Evolutionary conservation across 1,140 invertebrate species (phyloP), one percentile per base, ranked within the genome.

Genomic region (Papilio dardanus): DNA sequence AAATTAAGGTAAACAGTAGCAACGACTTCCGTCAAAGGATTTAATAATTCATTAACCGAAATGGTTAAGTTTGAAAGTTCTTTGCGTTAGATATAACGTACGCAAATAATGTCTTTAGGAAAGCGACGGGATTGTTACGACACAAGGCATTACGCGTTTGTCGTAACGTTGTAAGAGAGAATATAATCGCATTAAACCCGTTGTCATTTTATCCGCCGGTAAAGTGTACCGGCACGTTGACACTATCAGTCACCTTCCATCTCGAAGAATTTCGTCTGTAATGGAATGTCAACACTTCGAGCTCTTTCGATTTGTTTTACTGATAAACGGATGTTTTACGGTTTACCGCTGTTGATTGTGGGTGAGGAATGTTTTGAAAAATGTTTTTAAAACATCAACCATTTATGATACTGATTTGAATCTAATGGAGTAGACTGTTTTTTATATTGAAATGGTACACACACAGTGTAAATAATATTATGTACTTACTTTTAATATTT

Each of bases 141-240:
- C 86, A 89, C 84, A 28, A 81, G 77, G 80, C 83, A 90, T 91
- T 90, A 90, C 87, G 85, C 85, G 83, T 92, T 89, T 89, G 81
- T 85, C 79, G 86, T 89, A 86, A 88, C 87, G 87, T 86, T 83
- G 88, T 86, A 88, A 81, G 88, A 89, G 85, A 88, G 83, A 75
- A 91, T 81, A 83, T 85, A 89, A 90, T 87, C 82, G 77, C 78
- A 50, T 81, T 76, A 81, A 79, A 79, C 77, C 74, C 74, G 75
- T 81, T 79, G 71, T 81, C 79, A 62, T 62, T 62, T 82, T 77
- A 77, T 81, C 75, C 77, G 67, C 78, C 74, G 54, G 73, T 77
- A 76, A 80, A 76, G 76, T 77, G 62, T 12, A 30, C 54, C 50
- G 24, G 65, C 42, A 28, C 24, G 54, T 62, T n/a, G n/a, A n/a